Base-by-base conservation (phyloP, 2,113 vertebrate genomes). In the Lampris incognitus region DNA sequence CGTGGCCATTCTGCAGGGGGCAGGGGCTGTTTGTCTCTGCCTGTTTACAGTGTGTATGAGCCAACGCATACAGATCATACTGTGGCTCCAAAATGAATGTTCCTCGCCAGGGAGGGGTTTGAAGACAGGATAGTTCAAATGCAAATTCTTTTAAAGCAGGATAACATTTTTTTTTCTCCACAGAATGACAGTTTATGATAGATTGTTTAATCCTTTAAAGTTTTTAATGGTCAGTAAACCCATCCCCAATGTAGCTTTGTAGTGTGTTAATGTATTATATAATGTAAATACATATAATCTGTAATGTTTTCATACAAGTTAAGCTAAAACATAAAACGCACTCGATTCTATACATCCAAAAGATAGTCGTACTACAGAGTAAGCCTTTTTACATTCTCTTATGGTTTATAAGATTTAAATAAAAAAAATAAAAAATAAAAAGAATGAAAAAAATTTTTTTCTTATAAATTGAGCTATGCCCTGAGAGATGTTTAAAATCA, bases 401-500 rank as follows among this genome's bases (percentile, higher is more conserved):
- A 24, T 24, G 24, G 24, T 24, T 24, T 24, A 24, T 24, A 24
- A 24, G 24, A 24, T 24, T 24, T 24, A 24, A 24, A 0, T 24
- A 24, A 24, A 24, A 24, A 24, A 24, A 24, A 24, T 24, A 24
- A 24, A 24, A 24, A 24, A 24, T 24, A 24, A 24, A 24, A 24
- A 24, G 24, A 24, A 24, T 24, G 24, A 24, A 24, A 24, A 24
- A 24, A 24, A 24, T 0, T 0, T 0, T 24, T 24, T 24, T 24
- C 24, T 24, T 24, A 0, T 24, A 24, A 24, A 24, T 24, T 24
- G 24, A 24, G 24, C 24, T 24, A 24, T 24, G 24, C 24, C 24
- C 24, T 24, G 24, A 24, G 24, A 24, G 24, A 24, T 24, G 24
- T 68, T 83, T 76, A 59, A 51, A 76, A 78, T 77, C 78, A 82